Percentiles rank a stretch among this genome's conserved stretches.
Evolutionary conservation across 2,888 invertebrate genomes (phyloP).

Genomic region (Sesia bembeciformis): DNA sequence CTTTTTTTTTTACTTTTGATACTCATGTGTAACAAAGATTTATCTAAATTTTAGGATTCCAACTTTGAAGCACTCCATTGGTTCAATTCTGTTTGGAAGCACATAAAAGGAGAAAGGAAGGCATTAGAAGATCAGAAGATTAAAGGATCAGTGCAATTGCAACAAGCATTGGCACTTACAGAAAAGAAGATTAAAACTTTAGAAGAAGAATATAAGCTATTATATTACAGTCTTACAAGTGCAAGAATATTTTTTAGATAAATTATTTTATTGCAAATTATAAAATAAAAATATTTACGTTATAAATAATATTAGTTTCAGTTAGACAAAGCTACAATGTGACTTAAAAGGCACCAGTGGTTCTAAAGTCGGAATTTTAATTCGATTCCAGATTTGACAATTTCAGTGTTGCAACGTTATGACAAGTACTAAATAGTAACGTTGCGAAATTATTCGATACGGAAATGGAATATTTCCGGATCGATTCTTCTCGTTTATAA

Average conservation of each 20-base stretch:
- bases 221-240: constrained; percentile 94
- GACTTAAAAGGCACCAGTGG: no score
- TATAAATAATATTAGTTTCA: background rate
- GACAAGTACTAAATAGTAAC: no score
- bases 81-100: constrained; percentile 90
- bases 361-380: no score
- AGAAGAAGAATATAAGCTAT: constrained; percentile 88
- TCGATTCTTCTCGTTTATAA: no score
- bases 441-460: no score
- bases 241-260: constrained; percentile 95
- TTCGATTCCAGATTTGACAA: no score
- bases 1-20: background rate
- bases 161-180: constrained; percentile 92
- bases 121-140: constrained; percentile 72
- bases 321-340: background rate
- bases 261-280: constrained; percentile 7
- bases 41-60: constrained; percentile 58
- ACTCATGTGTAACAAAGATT: background rate
- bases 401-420: no score
- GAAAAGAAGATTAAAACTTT: constrained; percentile 84
- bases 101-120: constrained; percentile 78
- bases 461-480: no score
- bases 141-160: constrained; percentile 91
- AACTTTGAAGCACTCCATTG: constrained; percentile 96
- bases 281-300: constrained; percentile 6